Conservation (phyloP, 2,797 vertebrate genomes). For the Anisognathus igniventris region DNA sequence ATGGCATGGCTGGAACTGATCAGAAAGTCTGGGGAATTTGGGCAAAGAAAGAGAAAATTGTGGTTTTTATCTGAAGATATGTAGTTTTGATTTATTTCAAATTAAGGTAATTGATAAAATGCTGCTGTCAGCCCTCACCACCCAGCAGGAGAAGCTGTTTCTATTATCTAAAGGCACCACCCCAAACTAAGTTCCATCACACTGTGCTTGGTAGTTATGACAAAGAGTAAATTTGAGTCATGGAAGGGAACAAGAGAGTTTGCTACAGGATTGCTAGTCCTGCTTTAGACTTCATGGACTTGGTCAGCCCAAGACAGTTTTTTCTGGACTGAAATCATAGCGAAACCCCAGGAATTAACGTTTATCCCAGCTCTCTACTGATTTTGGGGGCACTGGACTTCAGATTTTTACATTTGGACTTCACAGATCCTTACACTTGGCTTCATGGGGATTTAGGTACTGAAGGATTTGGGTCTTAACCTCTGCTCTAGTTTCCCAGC, state of each 20-base stretch:
- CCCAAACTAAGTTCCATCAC: not conserved
- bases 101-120: not conserved
- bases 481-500: slow-evolving; percentile 20
- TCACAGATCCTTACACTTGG: not conserved
- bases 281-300: not conserved
- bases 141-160: not conserved
- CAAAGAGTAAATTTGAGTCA: not conserved
- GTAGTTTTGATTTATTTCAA: not conserved
- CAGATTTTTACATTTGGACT: not conserved
- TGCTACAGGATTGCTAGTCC: not conserved
- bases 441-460: not conserved
- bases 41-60: not conserved
- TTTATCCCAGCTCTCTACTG: not conserved
- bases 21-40: not conserved
- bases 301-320: not conserved
- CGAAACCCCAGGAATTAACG: not conserved
- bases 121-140: not conserved
- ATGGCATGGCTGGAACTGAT: not conserved
- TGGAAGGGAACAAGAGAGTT: not conserved
- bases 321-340: not conserved
- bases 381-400: not conserved
- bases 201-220: not conserved
- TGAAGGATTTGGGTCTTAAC: slow-evolving; percentile 2
- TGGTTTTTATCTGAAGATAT: not conserved
- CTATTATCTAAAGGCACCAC: not conserved